Base-by-base conservation (phyloP, 2,797 vertebrate species). In the Echeneis naucrates region DNA sequence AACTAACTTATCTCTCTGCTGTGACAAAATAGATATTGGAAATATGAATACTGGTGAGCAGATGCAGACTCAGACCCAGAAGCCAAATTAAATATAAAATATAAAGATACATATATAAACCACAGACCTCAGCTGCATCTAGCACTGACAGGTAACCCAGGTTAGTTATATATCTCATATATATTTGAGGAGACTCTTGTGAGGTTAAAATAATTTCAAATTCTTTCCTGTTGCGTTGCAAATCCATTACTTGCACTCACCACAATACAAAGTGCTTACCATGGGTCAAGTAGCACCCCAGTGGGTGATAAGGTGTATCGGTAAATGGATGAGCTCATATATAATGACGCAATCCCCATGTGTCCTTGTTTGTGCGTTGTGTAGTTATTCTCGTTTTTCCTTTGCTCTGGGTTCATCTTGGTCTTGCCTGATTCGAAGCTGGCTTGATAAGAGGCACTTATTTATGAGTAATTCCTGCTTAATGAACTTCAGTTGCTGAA, bases 321-420 rank as follows among this genome's bases (percentile, higher is more conserved):
- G 65, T 82, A 72, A 73, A 78, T 24, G 0, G 79, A 92, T 93
- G 89, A 93, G 78, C 80, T 94, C 89, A 93, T 90, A 73, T 50
- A 51, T 63, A 67, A 86, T 92, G 89, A 93, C 68, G 86, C 77
- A 91, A 91, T 89, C 63, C 88, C 70, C 77, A 5, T 68, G 86
- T 64, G 74, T 74, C 53, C 37, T 45, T 30, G 57, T 60, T 58
- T 53, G 26, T 54, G 50, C 53, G 23, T 61, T 42, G 47, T 19
- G 16, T 8, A 35, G 54, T 68, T 53, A 56, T 67, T 26, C 35
- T 81, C 57, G 53, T 78, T 82, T 78, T 82, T 77, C 51, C 60
- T 81, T 72, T 77, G n/a, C 62, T 62, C 35, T 4, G 13, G n/a
- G 26, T 54, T 78, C 59, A 60, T 75, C 30, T 52, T 26, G 37